Evolutionary conservation across 2,797 vertebrate species (phyloP).

Genomic region (Brachyrhaphis roseni): DNA sequence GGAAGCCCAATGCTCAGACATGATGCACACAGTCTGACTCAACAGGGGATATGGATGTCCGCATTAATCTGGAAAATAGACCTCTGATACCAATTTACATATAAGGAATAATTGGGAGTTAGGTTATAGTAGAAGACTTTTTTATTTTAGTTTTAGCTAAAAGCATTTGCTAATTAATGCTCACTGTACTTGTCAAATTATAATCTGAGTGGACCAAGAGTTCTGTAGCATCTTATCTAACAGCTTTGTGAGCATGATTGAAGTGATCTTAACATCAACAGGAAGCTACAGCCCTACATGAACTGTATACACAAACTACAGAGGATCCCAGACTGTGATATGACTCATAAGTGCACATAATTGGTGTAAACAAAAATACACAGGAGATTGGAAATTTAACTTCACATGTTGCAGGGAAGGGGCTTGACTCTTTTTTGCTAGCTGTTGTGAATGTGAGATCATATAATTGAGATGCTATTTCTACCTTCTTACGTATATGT

Average conservation of each 20-base stretch:
- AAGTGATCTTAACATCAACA: conserved; percentile 76
- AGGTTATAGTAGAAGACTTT: not conserved
- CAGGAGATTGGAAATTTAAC: conserved; percentile 57
- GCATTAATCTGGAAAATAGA: conserved; percentile 15
- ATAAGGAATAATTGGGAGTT: not conserved
- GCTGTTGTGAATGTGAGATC: conserved; percentile 4
- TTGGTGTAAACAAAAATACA: conserved; percentile 73
- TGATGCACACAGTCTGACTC: conserved; percentile 37
- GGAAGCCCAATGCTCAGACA: conserved; percentile 46
- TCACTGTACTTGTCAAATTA: not conserved
- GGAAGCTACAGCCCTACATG: conserved; percentile 71
- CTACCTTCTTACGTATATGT: not conserved
- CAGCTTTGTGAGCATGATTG: conserved; percentile 51
- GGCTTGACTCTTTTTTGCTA: conserved; percentile 22
- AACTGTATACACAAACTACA: conserved; percentile 69
- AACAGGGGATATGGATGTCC: conserved; percentile 26
- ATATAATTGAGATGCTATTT: conserved; percentile 7
- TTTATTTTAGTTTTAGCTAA: not conserved
- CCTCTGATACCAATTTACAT: conserved; percentile 14
- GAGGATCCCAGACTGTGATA: conserved; percentile 78
- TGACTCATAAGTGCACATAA: conserved; percentile 75
- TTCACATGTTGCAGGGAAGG: conserved; percentile 54
- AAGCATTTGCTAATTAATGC: not conserved
- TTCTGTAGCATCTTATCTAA: conserved; percentile 15
- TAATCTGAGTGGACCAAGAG: conserved; percentile 21